Base-by-base conservation (phyloP, 2,113 vertebrate genomes). In the Nestor notabilis region DNA sequence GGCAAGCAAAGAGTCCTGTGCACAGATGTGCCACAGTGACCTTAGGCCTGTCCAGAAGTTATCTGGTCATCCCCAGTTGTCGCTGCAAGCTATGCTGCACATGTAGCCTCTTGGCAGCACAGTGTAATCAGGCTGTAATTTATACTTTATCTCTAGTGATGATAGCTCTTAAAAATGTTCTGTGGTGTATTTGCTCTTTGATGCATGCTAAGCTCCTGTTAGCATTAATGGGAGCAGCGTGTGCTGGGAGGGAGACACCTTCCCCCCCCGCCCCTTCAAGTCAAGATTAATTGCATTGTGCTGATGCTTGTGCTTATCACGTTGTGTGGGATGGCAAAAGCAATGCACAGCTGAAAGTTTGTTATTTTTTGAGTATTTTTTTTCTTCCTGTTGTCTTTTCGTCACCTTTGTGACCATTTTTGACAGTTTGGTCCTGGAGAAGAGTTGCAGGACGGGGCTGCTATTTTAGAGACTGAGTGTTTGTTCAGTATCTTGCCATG, bases 131-230 rank as follows among this genome's bases (percentile, higher is more conserved):
- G 53, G 56, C 83, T 89, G 86, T 96, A 95, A 96, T 95, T 96
- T 85, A 83, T 92, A 89, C 87, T 97, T 91, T 97, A 95, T 97
- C 87, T 95, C 49, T 66, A 82, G 74, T 66, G 96, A 89, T 94
- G 95, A 97, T 96, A 95, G 96, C 81, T 91, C 87, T 96, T 95
- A 76, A 94, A 96, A 97, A 72, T 92, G 91, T 93, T 97, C 56
- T 85, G 94, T 89, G 95, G 65, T 95, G 61, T 58, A 58, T 85
- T 95, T 93, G 83, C 83, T 95, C 94, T 96, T 95, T 96, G 94
- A 95, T 94, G 97, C 94, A 24, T 75, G 69, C 89, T 93, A 72
- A 92, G 81, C 96, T 97, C 74, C 94, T 84, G 89, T 87, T 95
- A 92, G 80, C 90, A 81, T 92, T 95, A 94, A 97, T 92, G 70